These are phyloP conservation scores for Drosophila lutescens DNA, from an alignment of 2,888 invertebrate genomes.

Conservation along the genomic window DNA sequence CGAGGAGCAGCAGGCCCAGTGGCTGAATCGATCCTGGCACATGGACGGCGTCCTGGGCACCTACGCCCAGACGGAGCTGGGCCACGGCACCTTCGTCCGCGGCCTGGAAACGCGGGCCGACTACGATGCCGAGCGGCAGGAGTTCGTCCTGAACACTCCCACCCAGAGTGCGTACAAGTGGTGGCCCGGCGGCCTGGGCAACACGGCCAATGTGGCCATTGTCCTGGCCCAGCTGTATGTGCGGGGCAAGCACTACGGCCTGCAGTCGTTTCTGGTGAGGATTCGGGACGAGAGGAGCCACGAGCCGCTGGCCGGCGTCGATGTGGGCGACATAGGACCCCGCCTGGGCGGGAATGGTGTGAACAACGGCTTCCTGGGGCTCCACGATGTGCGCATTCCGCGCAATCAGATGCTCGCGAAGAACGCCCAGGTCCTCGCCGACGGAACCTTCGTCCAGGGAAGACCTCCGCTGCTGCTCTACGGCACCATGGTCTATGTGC, in stretches of 20 bases:
- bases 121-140: constrained; percentile 91
- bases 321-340: constrained; percentile 96
- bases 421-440: constrained; percentile 94
- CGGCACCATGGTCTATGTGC: constrained; percentile 94
- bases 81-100: constrained; percentile 96
- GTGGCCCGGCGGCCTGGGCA: constrained; percentile 99
- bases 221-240: constrained; percentile 96
- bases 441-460: constrained; percentile 93
- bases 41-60: constrained; percentile 94
- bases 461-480: constrained; percentile 92
- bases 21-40: constrained; percentile 92
- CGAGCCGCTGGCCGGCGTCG: constrained; percentile 92
- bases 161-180: constrained; percentile 95
- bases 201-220: constrained; percentile 95
- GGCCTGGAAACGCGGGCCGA: constrained; percentile 96
- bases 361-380: constrained; percentile 96
- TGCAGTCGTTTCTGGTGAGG: constrained; percentile 96
- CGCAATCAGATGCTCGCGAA: constrained; percentile 96
- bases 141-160: constrained; percentile 95
- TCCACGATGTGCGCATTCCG: constrained; percentile 94
- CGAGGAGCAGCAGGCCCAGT: constrained; percentile 92
- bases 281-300: constrained; percentile 94
- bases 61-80: constrained; percentile 98
- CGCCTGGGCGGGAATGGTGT: constrained; percentile 95
- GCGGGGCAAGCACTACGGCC: constrained; percentile 91